Evolutionary conservation across 2,888 invertebrate genomes (phyloP).

Genomic region (Kuschelorhynchus macadamiae): DNA sequence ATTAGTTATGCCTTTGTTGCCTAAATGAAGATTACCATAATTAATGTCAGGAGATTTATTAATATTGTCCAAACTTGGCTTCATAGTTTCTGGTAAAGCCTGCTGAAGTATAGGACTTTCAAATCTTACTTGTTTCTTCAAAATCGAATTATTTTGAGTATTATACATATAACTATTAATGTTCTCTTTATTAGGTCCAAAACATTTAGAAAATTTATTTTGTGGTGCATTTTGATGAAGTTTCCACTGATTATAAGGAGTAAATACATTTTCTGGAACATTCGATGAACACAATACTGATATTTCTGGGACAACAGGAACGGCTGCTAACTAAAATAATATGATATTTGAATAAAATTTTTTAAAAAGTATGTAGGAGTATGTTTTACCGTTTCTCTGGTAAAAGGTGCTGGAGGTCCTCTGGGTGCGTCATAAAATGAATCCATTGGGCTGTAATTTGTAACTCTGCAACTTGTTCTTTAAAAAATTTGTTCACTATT

Average conservation of each 20-base stretch:
- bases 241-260: slow-evolving; percentile 59
- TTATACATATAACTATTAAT: slow-evolving; percentile 17
- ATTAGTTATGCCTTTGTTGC: slow-evolving; percentile 37
- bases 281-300: slow-evolving; percentile 59
- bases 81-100: slow-evolving; percentile 40
- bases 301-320: slow-evolving; percentile 65
- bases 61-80: not conserved
- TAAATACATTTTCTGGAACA: slow-evolving; percentile 45
- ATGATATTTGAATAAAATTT: not conserved
- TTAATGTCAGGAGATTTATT: not conserved
- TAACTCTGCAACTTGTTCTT: no score
- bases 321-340: slow-evolving; percentile 47
- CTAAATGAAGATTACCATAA: not conserved
- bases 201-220: slow-evolving; percentile 15
- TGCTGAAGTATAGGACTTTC: slow-evolving; percentile 57
- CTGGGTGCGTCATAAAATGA: slow-evolving; percentile 65
- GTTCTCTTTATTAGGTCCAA: slow-evolving; percentile 50
- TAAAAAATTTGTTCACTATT: no score
- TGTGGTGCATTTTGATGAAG: slow-evolving; percentile 45
- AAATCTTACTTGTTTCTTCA: slow-evolving; percentile 66
- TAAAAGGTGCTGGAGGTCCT: slow-evolving; percentile 59
- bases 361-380: slow-evolving; percentile 5
- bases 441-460: slow-evolving; percentile 61
- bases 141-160: slow-evolving; percentile 43
- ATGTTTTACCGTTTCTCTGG: slow-evolving; percentile 56